A percentile compares a stretch with the other conserved stretches of the same genome.
Evolutionary conservation across 2,797 vertebrate species (phyloP).

Genomic region (Thamnophis elegans): DNA sequence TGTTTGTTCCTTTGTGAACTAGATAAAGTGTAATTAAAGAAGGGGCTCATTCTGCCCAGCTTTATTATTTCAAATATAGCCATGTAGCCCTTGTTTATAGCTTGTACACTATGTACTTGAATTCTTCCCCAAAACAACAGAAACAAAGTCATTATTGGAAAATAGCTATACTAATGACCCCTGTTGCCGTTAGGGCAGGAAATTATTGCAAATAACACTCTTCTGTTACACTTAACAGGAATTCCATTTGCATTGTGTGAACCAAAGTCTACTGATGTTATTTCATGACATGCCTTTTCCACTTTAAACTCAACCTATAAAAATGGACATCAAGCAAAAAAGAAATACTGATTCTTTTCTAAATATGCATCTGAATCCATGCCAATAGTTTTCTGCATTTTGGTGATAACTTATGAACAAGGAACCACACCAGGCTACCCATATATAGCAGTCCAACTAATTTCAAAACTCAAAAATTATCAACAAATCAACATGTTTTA

Average conservation of each 20-base stretch:
- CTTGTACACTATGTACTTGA: not conserved
- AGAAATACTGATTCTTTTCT: not conserved
- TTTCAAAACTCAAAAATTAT: constrained; percentile 40
- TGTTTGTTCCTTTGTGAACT: not conserved
- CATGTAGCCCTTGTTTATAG: not conserved
- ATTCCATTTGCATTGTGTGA: constrained; percentile 37
- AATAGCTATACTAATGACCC: constrained; percentile 43
- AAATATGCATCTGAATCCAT: not conserved
- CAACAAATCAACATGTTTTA: constrained; percentile 48
- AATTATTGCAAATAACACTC: constrained; percentile 45
- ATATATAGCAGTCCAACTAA: constrained; percentile 30
- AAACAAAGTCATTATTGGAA: constrained; percentile 29
- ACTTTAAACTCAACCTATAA: not conserved
- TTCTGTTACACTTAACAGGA: constrained; percentile 41
- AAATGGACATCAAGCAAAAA: not conserved
- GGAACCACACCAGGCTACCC: not conserved
- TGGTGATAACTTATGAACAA: not conserved
- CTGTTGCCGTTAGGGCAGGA: not conserved
- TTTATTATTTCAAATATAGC: not conserved
- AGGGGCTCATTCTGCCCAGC: not conserved
- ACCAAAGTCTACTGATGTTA: constrained; percentile 9
- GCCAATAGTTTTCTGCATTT: constrained; percentile 23
- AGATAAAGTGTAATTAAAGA: not conserved
- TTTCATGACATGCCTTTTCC: constrained; percentile 40
- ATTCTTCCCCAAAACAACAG: not conserved